phyloP scores from a whole-genome alignment of 2,113 vertebrate species.

The Lates calcarifer region DNA sequence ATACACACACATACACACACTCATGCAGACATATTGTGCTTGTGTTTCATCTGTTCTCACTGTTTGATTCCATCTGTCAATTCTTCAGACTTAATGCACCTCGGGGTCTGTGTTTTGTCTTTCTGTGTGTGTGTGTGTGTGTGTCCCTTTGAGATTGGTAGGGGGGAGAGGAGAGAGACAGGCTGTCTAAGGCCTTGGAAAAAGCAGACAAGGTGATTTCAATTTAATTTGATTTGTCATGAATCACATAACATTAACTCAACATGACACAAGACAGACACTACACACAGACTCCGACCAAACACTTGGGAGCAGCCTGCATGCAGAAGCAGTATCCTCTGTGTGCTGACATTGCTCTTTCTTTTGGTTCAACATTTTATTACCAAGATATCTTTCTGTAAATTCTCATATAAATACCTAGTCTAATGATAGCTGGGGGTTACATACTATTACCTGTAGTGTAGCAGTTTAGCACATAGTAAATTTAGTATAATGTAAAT shows the following conservation, averaged over 20 bases:
- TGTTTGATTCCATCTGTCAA: slow-evolving; percentile 73
- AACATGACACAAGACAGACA: slow-evolving; percentile 58
- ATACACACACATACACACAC: slow-evolving; percentile 16
- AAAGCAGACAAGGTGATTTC: slow-evolving; percentile 63
- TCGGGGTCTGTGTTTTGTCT: slow-evolving; percentile 60
- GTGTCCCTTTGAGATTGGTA: slow-evolving; percentile 23
- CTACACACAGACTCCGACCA: slow-evolving; percentile 23
- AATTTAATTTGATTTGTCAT: slow-evolving; percentile 76
- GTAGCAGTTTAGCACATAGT: background rate
- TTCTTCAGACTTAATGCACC: slow-evolving; percentile 50
- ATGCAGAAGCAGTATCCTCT: slow-evolving; percentile 21
- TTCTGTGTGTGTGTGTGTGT: slow-evolving; percentile 11
- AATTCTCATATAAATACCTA: background rate
- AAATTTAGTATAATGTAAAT: background rate
- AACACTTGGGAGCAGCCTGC: slow-evolving; percentile 13
- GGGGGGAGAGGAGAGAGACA: slow-evolving; percentile 43
- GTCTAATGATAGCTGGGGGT: background rate
- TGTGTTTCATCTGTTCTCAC: slow-evolving; percentile 66
- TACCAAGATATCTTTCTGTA: background rate
- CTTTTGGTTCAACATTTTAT: background rate
- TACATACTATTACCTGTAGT: background rate
- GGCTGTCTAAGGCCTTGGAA: slow-evolving; percentile 21
- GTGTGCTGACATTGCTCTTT: background rate
- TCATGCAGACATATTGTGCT: slow-evolving; percentile 20
- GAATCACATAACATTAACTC: slow-evolving; percentile 63